These are phyloP conservation scores for Caracal caracal DNA, from an alignment of 2,113 vertebrate genomes.

Conservation along the genomic window DNA sequence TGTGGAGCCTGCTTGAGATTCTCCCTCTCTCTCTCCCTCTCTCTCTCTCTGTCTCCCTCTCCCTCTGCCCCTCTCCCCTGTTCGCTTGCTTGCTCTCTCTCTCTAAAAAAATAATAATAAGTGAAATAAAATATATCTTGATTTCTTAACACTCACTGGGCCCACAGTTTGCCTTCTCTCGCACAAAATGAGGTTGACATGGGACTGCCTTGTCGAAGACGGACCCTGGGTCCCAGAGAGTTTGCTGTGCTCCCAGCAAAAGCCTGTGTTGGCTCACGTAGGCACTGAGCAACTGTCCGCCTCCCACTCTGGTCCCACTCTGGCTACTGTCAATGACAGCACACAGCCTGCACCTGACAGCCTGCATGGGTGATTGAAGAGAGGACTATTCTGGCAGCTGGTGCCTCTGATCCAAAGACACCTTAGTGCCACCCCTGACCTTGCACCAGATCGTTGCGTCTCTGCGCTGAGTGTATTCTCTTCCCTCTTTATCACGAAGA, in stretches of 20 bases:
- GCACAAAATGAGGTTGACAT: not conserved
- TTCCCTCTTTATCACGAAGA: not conserved
- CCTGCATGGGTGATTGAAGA: not conserved
- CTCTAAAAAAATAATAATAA: no score
- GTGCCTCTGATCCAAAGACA: not conserved
- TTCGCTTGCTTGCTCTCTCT: no score
- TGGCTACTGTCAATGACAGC: not conserved
- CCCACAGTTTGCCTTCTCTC: not conserved
- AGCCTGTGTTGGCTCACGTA: not conserved
- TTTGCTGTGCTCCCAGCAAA: not conserved
- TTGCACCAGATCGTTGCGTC: rapidly evolving
- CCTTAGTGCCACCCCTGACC: not conserved
- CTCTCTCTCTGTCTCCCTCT: no score
- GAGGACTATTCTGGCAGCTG: not conserved
- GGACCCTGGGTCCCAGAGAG: not conserved
- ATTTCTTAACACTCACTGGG: not conserved
- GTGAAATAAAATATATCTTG: not conserved
- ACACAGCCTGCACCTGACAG: not conserved
- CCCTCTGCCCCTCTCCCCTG: no score
- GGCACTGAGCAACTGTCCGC: not conserved
- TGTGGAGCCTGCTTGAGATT: no score
- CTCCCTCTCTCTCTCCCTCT: no score
- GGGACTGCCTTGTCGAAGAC: not conserved
- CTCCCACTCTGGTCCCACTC: not conserved
- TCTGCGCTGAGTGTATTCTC: no score